Evolutionary conservation across 2,797 vertebrate genomes (phyloP).

Genomic region (Darevskia nairensis): DNA sequence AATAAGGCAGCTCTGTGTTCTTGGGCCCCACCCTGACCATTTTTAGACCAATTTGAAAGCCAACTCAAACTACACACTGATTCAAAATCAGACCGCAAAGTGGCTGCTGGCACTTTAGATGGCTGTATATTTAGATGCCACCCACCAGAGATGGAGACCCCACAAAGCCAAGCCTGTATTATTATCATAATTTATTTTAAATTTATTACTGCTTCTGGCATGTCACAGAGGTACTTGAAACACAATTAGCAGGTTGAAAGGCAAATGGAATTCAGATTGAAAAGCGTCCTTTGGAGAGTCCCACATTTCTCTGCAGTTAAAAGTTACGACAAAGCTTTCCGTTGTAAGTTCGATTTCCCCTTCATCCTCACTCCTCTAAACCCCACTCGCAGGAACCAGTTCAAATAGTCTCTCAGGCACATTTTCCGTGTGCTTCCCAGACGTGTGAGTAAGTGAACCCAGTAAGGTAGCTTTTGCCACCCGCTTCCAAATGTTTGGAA

Average conservation of each 20-base stretch:
- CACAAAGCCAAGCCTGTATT: slow-evolving; percentile 62
- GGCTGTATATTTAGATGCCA: slow-evolving; percentile 69
- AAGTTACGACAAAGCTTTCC: slow-evolving; percentile 13
- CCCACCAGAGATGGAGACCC: slow-evolving; percentile 59
- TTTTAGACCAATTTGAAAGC: slow-evolving; percentile 62
- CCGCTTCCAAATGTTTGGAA: too few relatives aligned
- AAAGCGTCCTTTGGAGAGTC: slow-evolving; percentile 40
- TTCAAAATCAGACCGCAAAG: slow-evolving; percentile 61
- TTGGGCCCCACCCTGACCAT: slow-evolving; percentile 45
- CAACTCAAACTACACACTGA: slow-evolving; percentile 64
- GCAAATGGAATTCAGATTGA: slow-evolving; percentile 53
- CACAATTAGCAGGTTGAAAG: slow-evolving; percentile 62
- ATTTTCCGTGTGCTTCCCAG: not conserved
- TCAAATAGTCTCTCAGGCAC: not conserved
- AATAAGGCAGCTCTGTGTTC: slow-evolving; percentile 64
- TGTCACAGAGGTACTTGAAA: slow-evolving; percentile 52
- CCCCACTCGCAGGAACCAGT: not conserved
- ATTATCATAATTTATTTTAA: slow-evolving; percentile 58
- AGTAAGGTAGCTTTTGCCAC: not conserved
- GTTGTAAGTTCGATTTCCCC: slow-evolving; percentile 22
- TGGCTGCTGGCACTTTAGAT: slow-evolving; percentile 61
- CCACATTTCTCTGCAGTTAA: slow-evolving; percentile 32
- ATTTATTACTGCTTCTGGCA: slow-evolving; percentile 58
- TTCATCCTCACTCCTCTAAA: not conserved
- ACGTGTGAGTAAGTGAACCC: not conserved